Evolutionary conservation across 2,113 vertebrate genomes (phyloP), one percentile per base, ranked within the genome.

Genomic region (Odocoileus hemionus): DNA sequence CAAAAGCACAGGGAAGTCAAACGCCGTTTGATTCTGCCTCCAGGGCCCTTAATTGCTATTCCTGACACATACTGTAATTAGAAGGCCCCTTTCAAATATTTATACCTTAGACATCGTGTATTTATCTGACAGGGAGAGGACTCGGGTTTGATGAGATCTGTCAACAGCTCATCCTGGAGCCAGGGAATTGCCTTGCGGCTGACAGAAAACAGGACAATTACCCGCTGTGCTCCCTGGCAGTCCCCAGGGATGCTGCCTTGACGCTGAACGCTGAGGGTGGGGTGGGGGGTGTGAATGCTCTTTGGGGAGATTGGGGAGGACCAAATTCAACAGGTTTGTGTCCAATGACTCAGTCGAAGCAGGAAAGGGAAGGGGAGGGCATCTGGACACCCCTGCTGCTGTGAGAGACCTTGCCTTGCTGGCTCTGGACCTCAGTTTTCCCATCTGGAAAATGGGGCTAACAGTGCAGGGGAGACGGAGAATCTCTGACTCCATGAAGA

Each of bases 41-140:
- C 6, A 1, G 86, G 97, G 80, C 95, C 12, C 7, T 93, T 89
- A 33, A 97, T 98, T 97, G 96, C 76, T 94, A 98, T 98, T 97
- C 98, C 58, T 26, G 36, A 21, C 97, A 86, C 85, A 28, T 83
- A 36, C 84, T 74, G 95, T 95, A 93, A 97, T 96, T 97, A 98
- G 97, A 83, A 87, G 83, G 70, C 50, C 76, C 54, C 93, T 97
- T 91, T 98, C 98, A 97, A 97, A 98, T 98, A 97, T 98, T 98
- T 96, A 97, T 98, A 92, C 95, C 36, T 55, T 94, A 76, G 89
- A 89, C 58, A 4, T 60, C 11, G 10, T 5, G 7, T n/a, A 36
- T 97, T 96, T 96, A 95, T 91, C 89, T 28, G 12, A 17, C 90
- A 12, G 89, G 58, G 67, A 76, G 54, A 86, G 60, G 85, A 33